phyloP scores from a whole-genome alignment of 2,113 vertebrate species.

The Microtus pennsylvanicus region DNA sequence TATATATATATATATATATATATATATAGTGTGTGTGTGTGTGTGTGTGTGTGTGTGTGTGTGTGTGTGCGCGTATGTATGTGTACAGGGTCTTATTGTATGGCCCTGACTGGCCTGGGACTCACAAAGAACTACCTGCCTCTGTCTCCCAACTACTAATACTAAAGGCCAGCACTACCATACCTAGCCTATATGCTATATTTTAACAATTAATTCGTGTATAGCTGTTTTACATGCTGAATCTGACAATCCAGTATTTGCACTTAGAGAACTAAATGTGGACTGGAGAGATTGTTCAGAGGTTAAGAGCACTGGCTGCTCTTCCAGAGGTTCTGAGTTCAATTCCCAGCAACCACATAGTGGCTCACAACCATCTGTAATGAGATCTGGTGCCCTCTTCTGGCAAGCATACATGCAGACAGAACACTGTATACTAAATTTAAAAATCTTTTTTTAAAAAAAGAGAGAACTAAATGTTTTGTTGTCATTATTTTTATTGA shows the following conservation, averaged over 20 bases:
- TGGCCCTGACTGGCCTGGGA: not conserved
- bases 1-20: too few relatives aligned
- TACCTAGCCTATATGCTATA: not conserved
- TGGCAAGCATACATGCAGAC: too few relatives aligned
- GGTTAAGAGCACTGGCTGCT: too few relatives aligned
- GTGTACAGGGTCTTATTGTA: not conserved
- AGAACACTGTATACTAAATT: too few relatives aligned
- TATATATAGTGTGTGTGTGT: too few relatives aligned
- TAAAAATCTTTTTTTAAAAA: too few relatives aligned
- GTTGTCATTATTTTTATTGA: constrained; percentile 1
- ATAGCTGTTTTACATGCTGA: not conserved
- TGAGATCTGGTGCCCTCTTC: too few relatives aligned
- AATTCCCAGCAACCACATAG: too few relatives aligned
- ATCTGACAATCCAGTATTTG: constrained; percentile 44
- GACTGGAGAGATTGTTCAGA: too few relatives aligned
- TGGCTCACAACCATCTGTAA: too few relatives aligned
- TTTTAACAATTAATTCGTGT: not conserved
- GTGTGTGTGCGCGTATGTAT: too few relatives aligned
- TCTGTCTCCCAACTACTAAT: not conserved
- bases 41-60: not conserved
- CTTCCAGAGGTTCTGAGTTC: too few relatives aligned
- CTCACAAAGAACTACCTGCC: not conserved
- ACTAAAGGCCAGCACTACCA: not conserved
- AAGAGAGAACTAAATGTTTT: constrained; percentile 18
- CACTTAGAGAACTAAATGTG: constrained; percentile 21